A percentile compares a stretch with the other conserved stretches of the same genome.
Evolutionary conservation across 2,797 vertebrate genomes (phyloP).

Genomic region (Potorous gilbertii): DNA sequence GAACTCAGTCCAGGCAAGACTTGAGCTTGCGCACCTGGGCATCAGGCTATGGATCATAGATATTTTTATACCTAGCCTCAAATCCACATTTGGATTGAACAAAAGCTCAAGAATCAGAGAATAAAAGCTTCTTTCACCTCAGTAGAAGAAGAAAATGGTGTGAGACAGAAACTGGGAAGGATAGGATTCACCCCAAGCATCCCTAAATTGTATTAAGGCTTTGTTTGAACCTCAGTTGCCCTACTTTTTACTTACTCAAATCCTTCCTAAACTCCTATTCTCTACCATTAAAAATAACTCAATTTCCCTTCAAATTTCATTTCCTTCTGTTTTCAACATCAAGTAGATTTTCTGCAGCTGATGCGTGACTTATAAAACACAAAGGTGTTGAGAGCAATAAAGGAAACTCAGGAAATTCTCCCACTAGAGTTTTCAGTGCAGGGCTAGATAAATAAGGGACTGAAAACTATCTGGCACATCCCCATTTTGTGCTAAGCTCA

Average conservation of each 20-base stretch:
- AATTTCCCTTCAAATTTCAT: background rate
- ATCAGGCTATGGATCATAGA: rapidly evolving
- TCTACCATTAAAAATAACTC: background rate
- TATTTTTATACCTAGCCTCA: background rate
- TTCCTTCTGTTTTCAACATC: background rate
- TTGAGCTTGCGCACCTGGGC: background rate
- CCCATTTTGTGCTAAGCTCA: background rate
- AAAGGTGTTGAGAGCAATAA: background rate
- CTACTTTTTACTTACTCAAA: background rate
- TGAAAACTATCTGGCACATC: background rate
- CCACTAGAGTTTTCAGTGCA: background rate
- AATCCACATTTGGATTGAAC: background rate
- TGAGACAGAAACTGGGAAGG: background rate
- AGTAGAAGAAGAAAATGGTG: background rate
- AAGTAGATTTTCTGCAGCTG: background rate
- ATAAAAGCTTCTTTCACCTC: background rate
- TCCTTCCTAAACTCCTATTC: background rate
- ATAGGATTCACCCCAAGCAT: background rate
- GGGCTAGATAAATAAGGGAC: background rate
- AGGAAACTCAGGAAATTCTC: no score
- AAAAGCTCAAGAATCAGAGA: background rate
- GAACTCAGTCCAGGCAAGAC: background rate
- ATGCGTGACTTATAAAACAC: background rate
- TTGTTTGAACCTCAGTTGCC: background rate
- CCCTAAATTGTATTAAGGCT: background rate